These are phyloP conservation scores for Euura saliciscinereae DNA, from an alignment of 1,140 invertebrate species.

Conservation along the genomic window DNA sequence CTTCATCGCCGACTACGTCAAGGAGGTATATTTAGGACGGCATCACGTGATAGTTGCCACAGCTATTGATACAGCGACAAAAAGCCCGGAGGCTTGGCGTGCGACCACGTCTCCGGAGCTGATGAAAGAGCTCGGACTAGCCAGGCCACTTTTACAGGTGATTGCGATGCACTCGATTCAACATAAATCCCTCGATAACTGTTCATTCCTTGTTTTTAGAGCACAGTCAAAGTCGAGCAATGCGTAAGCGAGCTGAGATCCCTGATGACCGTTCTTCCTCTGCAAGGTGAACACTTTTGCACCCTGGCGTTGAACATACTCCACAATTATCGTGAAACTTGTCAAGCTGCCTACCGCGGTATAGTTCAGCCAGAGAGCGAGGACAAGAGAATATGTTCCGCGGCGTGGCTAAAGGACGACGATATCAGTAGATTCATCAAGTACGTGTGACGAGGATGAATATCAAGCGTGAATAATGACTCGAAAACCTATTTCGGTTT, in stretches of 20 bases:
- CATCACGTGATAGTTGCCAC: conserved; percentile 66
- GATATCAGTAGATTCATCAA: conserved; percentile 91
- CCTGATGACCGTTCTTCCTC: conserved; percentile 74
- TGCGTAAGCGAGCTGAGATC: conserved; percentile 72
- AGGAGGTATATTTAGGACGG: conserved; percentile 70
- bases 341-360: conserved; percentile 74
- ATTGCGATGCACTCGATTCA: conserved; percentile 13
- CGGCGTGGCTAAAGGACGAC: conserved; percentile 92
- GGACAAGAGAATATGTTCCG: conserved; percentile 82
- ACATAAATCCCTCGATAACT: neutral
- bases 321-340: conserved; percentile 77
- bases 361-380: conserved; percentile 83
- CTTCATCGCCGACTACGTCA: conserved; percentile 79
- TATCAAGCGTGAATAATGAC: neutral
- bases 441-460: conserved; percentile 45
- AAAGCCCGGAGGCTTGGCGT: conserved; percentile 77
- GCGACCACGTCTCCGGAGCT: conserved; percentile 71
- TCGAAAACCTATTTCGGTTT: conserved; percentile 24
- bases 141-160: conserved; percentile 75
- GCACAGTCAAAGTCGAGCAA: conserved; percentile 74
- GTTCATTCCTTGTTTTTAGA: conserved; percentile 59
- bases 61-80: conserved; percentile 71
- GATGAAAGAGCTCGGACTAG: conserved; percentile 66
- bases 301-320: conserved; percentile 73
- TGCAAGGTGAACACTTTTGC: conserved; percentile 73